Evolutionary conservation across 2,888 invertebrate species (phyloP), one percentile per base, ranked within the genome.

Genomic region (Hyppa rectilinea): DNA sequence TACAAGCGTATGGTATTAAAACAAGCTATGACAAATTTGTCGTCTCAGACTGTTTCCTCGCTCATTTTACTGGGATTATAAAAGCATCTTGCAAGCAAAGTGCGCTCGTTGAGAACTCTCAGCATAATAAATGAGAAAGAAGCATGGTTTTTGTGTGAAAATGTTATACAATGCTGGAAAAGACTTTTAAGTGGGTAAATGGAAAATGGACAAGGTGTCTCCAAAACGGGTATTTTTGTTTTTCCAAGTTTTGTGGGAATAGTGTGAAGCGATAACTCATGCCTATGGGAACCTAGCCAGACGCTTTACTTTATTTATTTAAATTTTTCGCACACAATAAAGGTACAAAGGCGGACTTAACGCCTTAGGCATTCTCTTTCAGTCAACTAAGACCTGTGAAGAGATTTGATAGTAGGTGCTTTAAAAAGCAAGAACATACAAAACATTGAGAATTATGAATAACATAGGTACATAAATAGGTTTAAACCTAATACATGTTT

Each of bases 41-140:
- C 55, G 61, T 73, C 58, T 49, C 69, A 75, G 55, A 65, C 58
- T 78, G 71, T 78, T 80, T 66, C 59, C 23, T 7, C 43, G 61
- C 59, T 83, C 65, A 74, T 81, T 83, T 82, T 31, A 26, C 49
- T 36, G 55, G 60, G 64, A 83, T 81, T 78, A 75, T 70, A 81
- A 78, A 78, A 81, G 59, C 82, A 75, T 78, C 63, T 78, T 70
- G 63, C 62, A 52, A 67, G 71, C 71, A 62, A 81, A 81, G 69
- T 78, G 75, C 58, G 69, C 66, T 69, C 72, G 75, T 81, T 81
- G 69, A 78, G 71, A 75, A 83, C 69, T 83, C 72, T 71, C 26
- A 38, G 73, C 61, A 73, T 75, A 78, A 82, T 78, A 81, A 71
- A 83, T 71, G 72, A 53, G 78, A 69, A 65, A 62, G 74, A 78